Conservation (phyloP, 2,888 invertebrate genomes). For the Alitta virens region DNA sequence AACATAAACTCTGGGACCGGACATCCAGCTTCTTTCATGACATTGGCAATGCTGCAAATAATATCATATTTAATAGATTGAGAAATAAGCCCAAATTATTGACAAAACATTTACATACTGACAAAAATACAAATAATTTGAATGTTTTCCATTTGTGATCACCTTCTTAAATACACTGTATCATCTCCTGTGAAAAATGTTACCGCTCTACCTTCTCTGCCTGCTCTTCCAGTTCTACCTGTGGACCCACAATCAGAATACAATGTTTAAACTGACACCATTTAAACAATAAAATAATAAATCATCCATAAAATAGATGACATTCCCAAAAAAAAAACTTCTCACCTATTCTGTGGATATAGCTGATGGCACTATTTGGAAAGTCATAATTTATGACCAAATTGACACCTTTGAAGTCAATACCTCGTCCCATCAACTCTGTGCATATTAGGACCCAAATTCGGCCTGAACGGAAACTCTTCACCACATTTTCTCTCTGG, state of each 20-base stretch:
- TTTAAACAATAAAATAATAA: too few relatives aligned
- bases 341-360: slow-evolving; percentile 65
- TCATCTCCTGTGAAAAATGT: slow-evolving; percentile 94
- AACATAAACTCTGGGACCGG: slow-evolving; percentile 90
- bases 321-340: too few relatives aligned
- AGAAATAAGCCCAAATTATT: too few relatives aligned
- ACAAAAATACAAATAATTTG: not conserved
- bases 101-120: not conserved
- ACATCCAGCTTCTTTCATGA: slow-evolving; percentile 88
- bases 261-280: too few relatives aligned
- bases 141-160: too few relatives aligned
- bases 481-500: slow-evolving; percentile 87
- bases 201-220: slow-evolving; percentile 88
- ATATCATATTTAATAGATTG: too few relatives aligned
- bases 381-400: slow-evolving; percentile 97
- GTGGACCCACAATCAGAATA: too few relatives aligned
- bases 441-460: slow-evolving; percentile 97
- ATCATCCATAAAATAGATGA: too few relatives aligned
- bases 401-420: slow-evolving; percentile 95
- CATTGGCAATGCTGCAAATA: slow-evolving; percentile 76
- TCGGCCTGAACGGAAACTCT: slow-evolving; percentile 84
- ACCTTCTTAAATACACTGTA: slow-evolving; percentile 80
- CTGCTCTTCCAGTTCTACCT: slow-evolving; percentile 66
- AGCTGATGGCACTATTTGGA: slow-evolving; percentile 63
- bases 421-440: slow-evolving; percentile 92